phyloP scores from a whole-genome alignment of 2,888 invertebrate genomes.

The Stenodema calcarata region DNA sequence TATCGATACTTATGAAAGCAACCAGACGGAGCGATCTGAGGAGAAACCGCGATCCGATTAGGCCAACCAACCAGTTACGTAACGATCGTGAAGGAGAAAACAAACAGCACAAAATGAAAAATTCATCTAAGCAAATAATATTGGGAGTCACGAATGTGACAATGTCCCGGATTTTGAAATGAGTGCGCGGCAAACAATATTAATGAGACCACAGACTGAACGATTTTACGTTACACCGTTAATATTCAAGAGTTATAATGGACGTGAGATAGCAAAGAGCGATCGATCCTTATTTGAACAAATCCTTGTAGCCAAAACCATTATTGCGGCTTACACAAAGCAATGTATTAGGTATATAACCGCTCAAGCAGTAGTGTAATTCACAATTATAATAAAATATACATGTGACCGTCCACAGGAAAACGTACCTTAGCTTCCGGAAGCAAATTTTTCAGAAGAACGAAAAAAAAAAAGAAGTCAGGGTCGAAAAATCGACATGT shows the following conservation, averaged over 20 bases:
- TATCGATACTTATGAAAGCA: not conserved
- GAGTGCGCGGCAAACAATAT: not conserved
- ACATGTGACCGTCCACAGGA: no score
- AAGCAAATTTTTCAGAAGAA: no score
- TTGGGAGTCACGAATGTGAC: slow-evolving; percentile 4
- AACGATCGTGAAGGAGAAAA: not conserved
- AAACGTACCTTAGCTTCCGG: no score
- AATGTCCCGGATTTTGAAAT: not conserved
- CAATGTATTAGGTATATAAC: no score
- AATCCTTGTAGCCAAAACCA: no score
- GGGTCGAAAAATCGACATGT: no score
- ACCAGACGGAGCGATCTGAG: not conserved
- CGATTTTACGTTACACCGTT: not conserved
- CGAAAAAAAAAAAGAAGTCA: no score
- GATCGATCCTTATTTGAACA: no score
- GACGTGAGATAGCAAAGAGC: no score
- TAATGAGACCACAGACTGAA: not conserved
- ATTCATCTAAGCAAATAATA: slow-evolving; percentile 13
- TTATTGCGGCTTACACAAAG: no score
- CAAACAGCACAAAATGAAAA: not conserved
- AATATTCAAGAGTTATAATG: not conserved
- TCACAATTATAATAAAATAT: no score
- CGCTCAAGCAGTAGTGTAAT: no score
- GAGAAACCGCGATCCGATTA: slow-evolving; percentile 8
- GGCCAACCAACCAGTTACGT: not conserved